Conservation (phyloP, 2,797 vertebrate genomes). For the Phoebastria nigripes region DNA sequence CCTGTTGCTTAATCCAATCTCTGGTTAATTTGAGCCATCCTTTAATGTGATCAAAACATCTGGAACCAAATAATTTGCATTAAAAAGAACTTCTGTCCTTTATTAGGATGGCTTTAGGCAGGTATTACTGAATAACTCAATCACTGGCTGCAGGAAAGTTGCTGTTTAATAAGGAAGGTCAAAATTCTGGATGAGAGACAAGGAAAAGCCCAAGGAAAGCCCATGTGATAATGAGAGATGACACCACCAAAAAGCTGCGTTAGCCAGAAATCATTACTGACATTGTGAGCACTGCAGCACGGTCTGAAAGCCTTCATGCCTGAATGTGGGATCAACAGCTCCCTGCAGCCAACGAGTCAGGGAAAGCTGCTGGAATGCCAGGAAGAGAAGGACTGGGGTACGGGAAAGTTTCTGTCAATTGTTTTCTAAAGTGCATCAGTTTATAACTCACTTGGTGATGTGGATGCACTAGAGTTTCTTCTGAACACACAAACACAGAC, state of each 20-base stretch:
- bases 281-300: not conserved
- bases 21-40: constrained; percentile 54
- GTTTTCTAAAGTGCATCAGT: not conserved
- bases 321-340: not conserved
- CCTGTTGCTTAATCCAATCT: constrained; percentile 57
- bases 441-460: not conserved
- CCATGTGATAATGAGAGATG: constrained; percentile 53
- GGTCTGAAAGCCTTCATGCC: not conserved
- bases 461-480: not conserved
- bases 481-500: not conserved
- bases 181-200: constrained; percentile 62
- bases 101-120: constrained; percentile 63
- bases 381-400: not conserved
- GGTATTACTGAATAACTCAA: constrained; percentile 67
- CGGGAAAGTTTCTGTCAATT: not conserved
- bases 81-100: constrained; percentile 60
- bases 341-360: not conserved
- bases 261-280: constrained; percentile 41
- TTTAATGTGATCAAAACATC: constrained; percentile 65
- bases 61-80: constrained; percentile 64
- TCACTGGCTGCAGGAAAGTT: constrained; percentile 45
- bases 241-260: constrained; percentile 40
- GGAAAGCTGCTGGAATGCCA: not conserved
- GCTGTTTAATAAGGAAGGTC: constrained; percentile 64
- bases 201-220: constrained; percentile 68